A percentile compares a stretch with the other conserved stretches of the same genome.
Conservation (phyloP, 2,797 vertebrate genomes). For the Pogoniulus pusillus region DNA sequence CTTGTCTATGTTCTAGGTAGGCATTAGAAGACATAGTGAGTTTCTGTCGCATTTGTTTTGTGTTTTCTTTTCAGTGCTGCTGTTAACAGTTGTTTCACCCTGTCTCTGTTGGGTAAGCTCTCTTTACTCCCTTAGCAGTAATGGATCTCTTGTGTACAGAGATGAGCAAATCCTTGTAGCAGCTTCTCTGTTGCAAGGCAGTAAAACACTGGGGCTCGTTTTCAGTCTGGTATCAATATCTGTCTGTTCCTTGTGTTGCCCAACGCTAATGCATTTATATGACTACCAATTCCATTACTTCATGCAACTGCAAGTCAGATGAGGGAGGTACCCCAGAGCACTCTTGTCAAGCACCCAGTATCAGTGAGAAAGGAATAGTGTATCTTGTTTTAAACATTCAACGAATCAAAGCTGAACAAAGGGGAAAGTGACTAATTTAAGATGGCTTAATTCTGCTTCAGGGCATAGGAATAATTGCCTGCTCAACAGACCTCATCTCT, state of each 20-base stretch:
- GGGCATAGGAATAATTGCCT: neutral
- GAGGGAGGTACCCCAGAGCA: neutral
- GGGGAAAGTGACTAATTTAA: neutral
- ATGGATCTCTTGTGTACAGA: neutral
- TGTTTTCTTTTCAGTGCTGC: neutral
- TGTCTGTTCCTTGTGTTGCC: constrained; percentile 32
- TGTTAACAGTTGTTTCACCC: neutral
- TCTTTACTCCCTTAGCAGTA: constrained; percentile 41
- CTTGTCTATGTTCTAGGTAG: neutral
- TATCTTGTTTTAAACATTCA: constrained; percentile 13
- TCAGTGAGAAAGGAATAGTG: neutral
- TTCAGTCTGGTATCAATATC: constrained; percentile 33
- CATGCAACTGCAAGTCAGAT: neutral
- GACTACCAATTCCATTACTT: constrained; percentile 43
- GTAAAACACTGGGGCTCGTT: constrained; percentile 43
- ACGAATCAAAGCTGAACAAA: neutral
- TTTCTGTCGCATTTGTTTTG: neutral
- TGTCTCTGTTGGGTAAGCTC: constrained; percentile 32
- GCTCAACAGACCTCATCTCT: neutral
- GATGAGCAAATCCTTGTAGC: constrained; percentile 39
- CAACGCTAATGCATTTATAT: constrained; percentile 35
- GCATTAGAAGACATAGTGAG: neutral
- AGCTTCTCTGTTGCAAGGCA: constrained; percentile 45
- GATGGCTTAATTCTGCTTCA: neutral
- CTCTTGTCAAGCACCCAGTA: neutral